Conservation (phyloP, 2,888 invertebrate genomes). For the Lacanobia oleracea region DNA sequence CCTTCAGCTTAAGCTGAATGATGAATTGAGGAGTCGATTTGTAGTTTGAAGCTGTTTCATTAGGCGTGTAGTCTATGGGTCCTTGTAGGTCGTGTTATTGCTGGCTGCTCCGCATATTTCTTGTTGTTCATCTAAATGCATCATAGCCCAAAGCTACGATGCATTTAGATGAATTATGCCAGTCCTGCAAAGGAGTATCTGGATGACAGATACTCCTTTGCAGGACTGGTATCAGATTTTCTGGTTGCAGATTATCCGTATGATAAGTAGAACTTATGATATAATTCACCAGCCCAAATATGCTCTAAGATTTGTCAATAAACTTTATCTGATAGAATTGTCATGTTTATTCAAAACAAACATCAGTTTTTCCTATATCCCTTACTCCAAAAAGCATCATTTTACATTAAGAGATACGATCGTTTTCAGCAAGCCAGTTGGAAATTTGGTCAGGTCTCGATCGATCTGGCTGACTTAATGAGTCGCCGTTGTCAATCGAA, state of each 20-base stretch:
- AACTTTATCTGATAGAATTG: too few species aligned
- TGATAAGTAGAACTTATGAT: too few species aligned
- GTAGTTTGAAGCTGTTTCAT: constrained; percentile 57
- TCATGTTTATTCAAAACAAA: neutral
- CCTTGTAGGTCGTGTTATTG: constrained; percentile 20
- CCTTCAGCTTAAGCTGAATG: constrained; percentile 60
- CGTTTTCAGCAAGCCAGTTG: constrained; percentile 62
- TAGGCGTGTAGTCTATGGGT: constrained; percentile 33
- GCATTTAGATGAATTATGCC: too few species aligned
- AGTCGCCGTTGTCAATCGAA: constrained; percentile 82
- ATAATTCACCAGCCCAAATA: neutral
- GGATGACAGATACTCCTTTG: too few species aligned
- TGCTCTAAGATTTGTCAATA: neutral
- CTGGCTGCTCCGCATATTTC: neutral
- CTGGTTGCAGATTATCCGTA: too few species aligned
- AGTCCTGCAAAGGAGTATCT: too few species aligned
- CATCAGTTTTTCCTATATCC: constrained; percentile 4
- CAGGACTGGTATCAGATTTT: too few species aligned
- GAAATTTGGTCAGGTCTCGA: constrained; percentile 62
- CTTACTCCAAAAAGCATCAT: constrained; percentile 29
- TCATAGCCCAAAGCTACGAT: neutral
- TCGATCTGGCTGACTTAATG: constrained; percentile 76
- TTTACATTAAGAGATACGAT: constrained; percentile 61
- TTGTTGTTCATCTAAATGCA: constrained; percentile 5
- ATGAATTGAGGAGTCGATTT: constrained; percentile 65